A percentile compares a stretch with the other conserved stretches of the same genome.
Conservation (phyloP, 2,888 invertebrate genomes). For the Tineola bisselliella region DNA sequence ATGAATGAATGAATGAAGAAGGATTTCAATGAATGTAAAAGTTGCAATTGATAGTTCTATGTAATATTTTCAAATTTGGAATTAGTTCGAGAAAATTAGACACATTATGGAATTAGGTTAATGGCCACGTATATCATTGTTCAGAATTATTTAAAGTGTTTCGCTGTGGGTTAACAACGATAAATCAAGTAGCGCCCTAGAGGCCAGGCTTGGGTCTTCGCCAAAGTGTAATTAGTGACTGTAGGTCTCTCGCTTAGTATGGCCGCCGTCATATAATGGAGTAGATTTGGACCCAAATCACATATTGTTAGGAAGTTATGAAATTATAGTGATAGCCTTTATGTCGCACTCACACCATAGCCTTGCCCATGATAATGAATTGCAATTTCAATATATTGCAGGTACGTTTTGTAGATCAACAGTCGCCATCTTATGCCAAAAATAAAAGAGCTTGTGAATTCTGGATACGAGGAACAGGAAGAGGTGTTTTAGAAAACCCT, state of each 20-base stretch:
- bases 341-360: neutral
- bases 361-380: no score
- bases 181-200: constrained; percentile 48
- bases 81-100: constrained; percentile 8
- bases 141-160: constrained; percentile 49
- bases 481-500: constrained; percentile 84
- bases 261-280: constrained; percentile 41
- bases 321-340: constrained; percentile 30
- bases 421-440: constrained; percentile 84
- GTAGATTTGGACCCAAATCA: constrained; percentile 27
- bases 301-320: constrained; percentile 44
- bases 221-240: constrained; percentile 58
- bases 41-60: no score
- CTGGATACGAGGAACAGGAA: constrained; percentile 82
- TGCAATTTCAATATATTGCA: no score
- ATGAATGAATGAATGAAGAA: no score
- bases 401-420: constrained; percentile 86
- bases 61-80: neutral
- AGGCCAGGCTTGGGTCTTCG: constrained; percentile 45
- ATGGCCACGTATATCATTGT: constrained; percentile 36
- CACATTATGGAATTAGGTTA: constrained; percentile 25
- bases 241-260: constrained; percentile 29
- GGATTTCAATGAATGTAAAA: no score
- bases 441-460: constrained; percentile 87
- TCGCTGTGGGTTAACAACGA: constrained; percentile 45